These are phyloP conservation scores for Lordiphosa stackelbergi DNA, from an alignment of 1,140 invertebrate species.

Conservation along the genomic window DNA sequence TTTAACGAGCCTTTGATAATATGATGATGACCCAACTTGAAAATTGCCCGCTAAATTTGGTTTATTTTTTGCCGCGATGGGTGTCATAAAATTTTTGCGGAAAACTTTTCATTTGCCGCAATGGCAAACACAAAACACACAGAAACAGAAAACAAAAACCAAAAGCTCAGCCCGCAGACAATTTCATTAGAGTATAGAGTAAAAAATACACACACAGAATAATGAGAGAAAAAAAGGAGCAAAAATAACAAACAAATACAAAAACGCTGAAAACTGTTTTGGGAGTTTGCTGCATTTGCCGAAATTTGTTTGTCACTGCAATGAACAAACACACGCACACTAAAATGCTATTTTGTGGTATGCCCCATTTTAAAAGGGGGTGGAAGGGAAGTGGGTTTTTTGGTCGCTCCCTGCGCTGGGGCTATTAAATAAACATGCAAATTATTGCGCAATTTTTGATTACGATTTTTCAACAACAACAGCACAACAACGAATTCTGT, in stretches of 20 bases:
- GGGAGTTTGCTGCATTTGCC: constrained; percentile 53
- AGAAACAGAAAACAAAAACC: constrained; percentile 14
- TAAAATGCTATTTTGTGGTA: constrained; percentile 44
- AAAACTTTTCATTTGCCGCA: constrained; percentile 41
- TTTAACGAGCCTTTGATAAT: constrained; percentile 30
- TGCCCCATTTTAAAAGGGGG: neutral
- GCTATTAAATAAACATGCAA: constrained; percentile 74
- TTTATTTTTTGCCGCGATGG: constrained; percentile 12
- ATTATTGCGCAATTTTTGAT: constrained; percentile 75
- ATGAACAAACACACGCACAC: constrained; percentile 17
- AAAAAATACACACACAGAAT: constrained; percentile 37
- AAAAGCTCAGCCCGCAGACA: constrained; percentile 56
- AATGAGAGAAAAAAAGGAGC: constrained; percentile 25
- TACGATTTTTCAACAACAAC: constrained; percentile 60
- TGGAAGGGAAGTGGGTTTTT: neutral
- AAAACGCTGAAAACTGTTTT: constrained; percentile 30
- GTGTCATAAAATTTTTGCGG: constrained; percentile 55
- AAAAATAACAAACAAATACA: constrained; percentile 32
- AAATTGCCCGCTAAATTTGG: constrained; percentile 43
- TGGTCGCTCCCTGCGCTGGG: constrained; percentile 8
- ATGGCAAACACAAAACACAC: constrained; percentile 34
- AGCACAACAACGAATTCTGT: constrained; percentile 8
- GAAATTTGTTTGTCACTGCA: constrained; percentile 63
- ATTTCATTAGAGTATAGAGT: constrained; percentile 60
- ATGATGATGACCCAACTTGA: constrained; percentile 11